A percentile compares a stretch with the other conserved stretches of the same genome.
Evolutionary conservation across 2,113 vertebrate species (phyloP).

Genomic region (Pycnonotus jocosus): DNA sequence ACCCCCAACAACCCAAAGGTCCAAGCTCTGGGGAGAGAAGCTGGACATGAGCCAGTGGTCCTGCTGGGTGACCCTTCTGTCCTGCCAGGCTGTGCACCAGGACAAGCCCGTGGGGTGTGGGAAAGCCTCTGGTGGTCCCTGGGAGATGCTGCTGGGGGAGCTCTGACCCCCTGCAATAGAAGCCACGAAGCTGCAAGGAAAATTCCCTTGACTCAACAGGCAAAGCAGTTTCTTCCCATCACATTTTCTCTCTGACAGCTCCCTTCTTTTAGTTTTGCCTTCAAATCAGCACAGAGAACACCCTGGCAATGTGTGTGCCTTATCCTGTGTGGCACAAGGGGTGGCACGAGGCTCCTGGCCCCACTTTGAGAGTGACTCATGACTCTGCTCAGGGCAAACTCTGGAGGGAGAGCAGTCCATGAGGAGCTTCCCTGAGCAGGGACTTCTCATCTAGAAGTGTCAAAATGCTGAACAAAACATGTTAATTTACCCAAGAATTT

Average conservation of each 20-base stretch:
- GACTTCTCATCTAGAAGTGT: not conserved
- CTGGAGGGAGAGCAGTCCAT: not conserved
- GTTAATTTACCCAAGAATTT: not conserved
- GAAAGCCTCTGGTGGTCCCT: not conserved
- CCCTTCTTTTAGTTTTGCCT: not conserved
- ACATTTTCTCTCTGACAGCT: fast-evolving
- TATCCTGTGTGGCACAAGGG: not conserved
- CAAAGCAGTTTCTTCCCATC: not conserved
- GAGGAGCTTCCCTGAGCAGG: not conserved
- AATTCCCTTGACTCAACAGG: not conserved
- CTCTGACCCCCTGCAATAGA: fast-evolving
- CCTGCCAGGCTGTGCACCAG: not conserved
- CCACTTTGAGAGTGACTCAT: not conserved
- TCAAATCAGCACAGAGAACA: not conserved
- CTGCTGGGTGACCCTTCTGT: not conserved
- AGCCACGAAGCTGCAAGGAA: not conserved
- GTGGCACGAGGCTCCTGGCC: not conserved
- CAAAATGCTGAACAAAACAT: not conserved
- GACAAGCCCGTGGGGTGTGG: not conserved
- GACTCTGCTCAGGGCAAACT: not conserved
- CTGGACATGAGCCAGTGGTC: not conserved
- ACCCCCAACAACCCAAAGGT: not conserved
- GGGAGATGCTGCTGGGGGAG: not conserved
- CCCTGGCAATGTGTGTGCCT: not conserved
- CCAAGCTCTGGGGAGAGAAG: not conserved